These are phyloP conservation scores for Drosophila azteca DNA, from an alignment of 1,140 invertebrate genomes.

Conservation along the genomic window DNA sequence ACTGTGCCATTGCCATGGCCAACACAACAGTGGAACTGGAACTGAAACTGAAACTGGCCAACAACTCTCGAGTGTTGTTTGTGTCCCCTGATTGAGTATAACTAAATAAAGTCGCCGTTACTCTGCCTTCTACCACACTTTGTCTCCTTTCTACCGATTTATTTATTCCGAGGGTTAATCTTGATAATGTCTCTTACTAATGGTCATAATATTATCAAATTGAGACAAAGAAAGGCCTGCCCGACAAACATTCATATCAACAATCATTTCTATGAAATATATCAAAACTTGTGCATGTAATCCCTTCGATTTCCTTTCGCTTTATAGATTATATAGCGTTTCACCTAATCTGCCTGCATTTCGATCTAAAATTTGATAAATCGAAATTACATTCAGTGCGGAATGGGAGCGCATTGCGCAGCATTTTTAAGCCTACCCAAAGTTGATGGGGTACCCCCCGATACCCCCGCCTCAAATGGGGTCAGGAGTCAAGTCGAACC, in stretches of 20 bases:
- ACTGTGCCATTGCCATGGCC: constrained; percentile 60
- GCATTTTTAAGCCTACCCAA: constrained; percentile 43
- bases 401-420: constrained; percentile 38
- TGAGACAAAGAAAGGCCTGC: too few relatives aligned
- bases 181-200: constrained; percentile 3
- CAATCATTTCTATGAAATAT: too few relatives aligned
- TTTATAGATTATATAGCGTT: not conserved
- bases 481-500: constrained; percentile 16
- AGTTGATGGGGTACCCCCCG: constrained; percentile 24
- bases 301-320: too few relatives aligned
- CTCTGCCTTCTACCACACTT: not conserved
- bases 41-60: constrained; percentile 50
- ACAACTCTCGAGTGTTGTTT: constrained; percentile 71
- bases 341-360: constrained; percentile 2
- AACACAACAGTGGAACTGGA: constrained; percentile 22
- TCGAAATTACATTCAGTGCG: constrained; percentile 34
- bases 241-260: too few relatives aligned
- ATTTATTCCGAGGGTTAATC: constrained; percentile 11
- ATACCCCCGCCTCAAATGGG: constrained; percentile 31
- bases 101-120: constrained; percentile 60
- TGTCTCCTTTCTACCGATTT: not conserved
- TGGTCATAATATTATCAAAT: constrained; percentile 12
- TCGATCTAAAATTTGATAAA: constrained; percentile 35
- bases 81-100: constrained; percentile 71
- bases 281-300: not conserved